phyloP scores from a whole-genome alignment of 2,797 vertebrate genomes.

The Cygnus olor region DNA sequence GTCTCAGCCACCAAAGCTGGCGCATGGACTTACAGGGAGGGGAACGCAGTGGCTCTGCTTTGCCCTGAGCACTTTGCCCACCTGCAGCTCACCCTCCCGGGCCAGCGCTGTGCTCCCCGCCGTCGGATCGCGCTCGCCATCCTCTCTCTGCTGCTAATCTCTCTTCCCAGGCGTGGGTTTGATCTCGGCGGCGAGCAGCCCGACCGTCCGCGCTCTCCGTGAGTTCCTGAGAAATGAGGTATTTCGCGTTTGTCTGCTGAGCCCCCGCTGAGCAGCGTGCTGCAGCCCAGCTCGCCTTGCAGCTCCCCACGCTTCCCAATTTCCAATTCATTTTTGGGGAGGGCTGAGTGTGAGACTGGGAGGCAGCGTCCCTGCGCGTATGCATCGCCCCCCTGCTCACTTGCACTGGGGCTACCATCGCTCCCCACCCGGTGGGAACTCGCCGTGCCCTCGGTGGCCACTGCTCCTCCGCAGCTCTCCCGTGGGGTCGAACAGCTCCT shows the following conservation, averaged over 20 bases:
- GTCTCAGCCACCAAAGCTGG: neutral
- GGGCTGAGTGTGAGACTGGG: neutral
- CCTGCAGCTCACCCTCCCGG: fast-evolving
- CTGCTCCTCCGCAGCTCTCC: neutral
- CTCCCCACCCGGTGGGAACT: neutral
- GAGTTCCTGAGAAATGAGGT: conserved; percentile 77
- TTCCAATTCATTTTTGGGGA: neutral
- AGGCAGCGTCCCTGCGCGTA: neutral
- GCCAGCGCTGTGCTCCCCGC: neutral
- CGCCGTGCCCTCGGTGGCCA: neutral
- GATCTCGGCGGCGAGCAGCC: conserved; percentile 17
- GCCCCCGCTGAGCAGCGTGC: neutral
- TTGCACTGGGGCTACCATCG: fast-evolving
- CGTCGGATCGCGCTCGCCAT: neutral
- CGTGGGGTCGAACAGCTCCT: neutral
- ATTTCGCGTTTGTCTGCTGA: conserved; percentile 74
- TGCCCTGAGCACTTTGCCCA: neutral
- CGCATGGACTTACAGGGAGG: neutral
- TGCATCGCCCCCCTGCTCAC: neutral
- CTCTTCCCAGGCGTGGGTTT: conserved; percentile 11
- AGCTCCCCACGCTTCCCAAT: conserved; percentile 37
- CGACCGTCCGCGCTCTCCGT: neutral
- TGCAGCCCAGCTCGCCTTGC: conserved; percentile 47
- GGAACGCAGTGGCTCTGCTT: neutral
- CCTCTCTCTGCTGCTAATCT: conserved; percentile 24